Evolutionary conservation across 2,113 vertebrate species (phyloP), one percentile per base, ranked within the genome.

Genomic region (Chiloscyllium plagiosum): DNA sequence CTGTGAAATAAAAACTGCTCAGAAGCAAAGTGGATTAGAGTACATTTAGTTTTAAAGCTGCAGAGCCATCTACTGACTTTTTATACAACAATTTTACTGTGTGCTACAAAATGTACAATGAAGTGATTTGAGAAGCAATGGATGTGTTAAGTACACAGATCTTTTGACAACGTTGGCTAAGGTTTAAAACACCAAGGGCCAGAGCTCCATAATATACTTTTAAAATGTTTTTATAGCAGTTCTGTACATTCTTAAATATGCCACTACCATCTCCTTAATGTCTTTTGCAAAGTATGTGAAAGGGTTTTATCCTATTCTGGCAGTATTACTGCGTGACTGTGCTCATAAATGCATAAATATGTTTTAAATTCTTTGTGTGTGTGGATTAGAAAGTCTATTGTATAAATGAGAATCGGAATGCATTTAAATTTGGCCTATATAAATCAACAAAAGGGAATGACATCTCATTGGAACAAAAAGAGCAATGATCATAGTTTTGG

Each of bases 61-160:
- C 94, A 95, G 94, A 95, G 94, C 94, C 94, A 95, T 95, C 94
- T 95, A 95, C 94, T 95, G 94, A 95, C 94, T 95, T 72, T 19
- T 94, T 95, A 72, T 76, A 76, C 94, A 47, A 70, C 72, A 42
- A 72, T 76, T 95, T 76, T 95, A 69, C 50, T 72, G 68, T 52
- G 68, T 52, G 47, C 29, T 72, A 72, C n/a, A 15, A 94, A 24
- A 47, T 10, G 65, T 69, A 76, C 4, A 95, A 95, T 95, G 12
- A 29, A 72, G 10, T 52, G n/a, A 72, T 24, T 76, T 50, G 72
- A 95, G 69, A 95, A 33, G 24, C 69, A 72, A 52, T 76, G 94
- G 94, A 13, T 70, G 47, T 70, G 50, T 72, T 52, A 72, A 72
- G 94, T 95, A 26, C 93, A 52, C 20, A 72, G 94, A 29, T 24